A percentile compares a stretch with the other conserved stretches of the same genome.
Conservation (phyloP, 1,140 invertebrate genomes). For the Drosophila kikkawai region DNA sequence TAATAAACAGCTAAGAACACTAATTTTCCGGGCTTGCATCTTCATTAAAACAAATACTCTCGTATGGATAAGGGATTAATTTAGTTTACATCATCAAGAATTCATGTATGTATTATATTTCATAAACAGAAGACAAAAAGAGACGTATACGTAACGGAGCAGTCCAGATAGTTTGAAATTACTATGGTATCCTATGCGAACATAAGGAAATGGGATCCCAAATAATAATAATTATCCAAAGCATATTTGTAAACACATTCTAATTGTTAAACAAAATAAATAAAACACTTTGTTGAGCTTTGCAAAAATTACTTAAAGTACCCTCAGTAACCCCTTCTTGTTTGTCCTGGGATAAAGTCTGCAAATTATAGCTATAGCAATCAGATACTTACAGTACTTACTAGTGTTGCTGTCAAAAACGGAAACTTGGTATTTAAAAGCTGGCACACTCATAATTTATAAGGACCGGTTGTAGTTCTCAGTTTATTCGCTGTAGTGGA, state of each 20-base stretch:
- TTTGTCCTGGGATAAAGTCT: background rate
- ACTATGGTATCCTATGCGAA: no score
- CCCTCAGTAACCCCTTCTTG: background rate
- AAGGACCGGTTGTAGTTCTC: slow-evolving; percentile 19
- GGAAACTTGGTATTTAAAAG: slow-evolving; percentile 10
- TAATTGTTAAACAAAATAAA: background rate
- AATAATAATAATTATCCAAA: background rate
- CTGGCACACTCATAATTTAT: slow-evolving; percentile 23
- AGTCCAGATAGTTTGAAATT: background rate
- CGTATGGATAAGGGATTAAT: background rate
- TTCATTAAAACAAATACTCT: no score
- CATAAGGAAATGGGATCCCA: background rate
- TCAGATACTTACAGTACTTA: slow-evolving; percentile 11
- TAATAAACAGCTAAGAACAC: no score
- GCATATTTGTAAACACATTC: background rate
- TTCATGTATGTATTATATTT: background rate
- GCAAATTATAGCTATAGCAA: slow-evolving; percentile 1
- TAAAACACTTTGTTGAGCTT: background rate
- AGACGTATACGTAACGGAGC: background rate
- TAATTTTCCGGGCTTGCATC: no score
- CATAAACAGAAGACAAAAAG: background rate
- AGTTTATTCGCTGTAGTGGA: slow-evolving; percentile 15
- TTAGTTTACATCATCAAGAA: background rate
- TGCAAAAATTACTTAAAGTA: background rate
- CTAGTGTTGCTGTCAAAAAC: slow-evolving; percentile 1